Evolutionary conservation across 1,140 invertebrate genomes (phyloP).

Genomic region (Drosophila mojavensis): DNA sequence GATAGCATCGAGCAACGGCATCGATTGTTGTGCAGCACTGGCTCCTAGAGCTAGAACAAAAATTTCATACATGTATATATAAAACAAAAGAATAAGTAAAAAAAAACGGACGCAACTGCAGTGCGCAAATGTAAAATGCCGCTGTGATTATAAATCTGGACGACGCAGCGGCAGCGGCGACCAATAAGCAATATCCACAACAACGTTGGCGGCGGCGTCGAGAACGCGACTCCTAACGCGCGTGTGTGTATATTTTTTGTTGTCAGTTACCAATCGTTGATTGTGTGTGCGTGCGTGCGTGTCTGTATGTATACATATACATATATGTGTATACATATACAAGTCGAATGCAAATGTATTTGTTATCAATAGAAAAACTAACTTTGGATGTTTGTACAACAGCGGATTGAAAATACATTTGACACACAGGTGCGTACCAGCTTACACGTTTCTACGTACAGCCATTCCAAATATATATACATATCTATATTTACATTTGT

Average conservation of each 20-base stretch:
- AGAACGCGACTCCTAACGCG: slow-evolving; percentile 55
- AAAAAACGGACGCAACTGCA: slow-evolving; percentile 36
- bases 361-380: slow-evolving; percentile 45
- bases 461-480: neutral
- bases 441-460: slow-evolving; percentile 5
- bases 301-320: neutral
- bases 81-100: slow-evolving; percentile 34
- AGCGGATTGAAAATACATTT: slow-evolving; percentile 70
- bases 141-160: slow-evolving; percentile 70
- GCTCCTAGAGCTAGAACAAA: slow-evolving; percentile 35
- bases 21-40: slow-evolving; percentile 33
- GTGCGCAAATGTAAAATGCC: slow-evolving; percentile 77
- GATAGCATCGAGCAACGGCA: slow-evolving; percentile 18
- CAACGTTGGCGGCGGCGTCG: slow-evolving; percentile 54
- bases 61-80: slow-evolving; percentile 19
- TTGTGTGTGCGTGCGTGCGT: neutral
- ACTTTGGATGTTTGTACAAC: slow-evolving; percentile 27
- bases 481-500: slow-evolving; percentile 19
- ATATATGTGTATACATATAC: slow-evolving; percentile 4
- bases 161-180: slow-evolving; percentile 67
- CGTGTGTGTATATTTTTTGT: slow-evolving; percentile 55
- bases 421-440: slow-evolving; percentile 92
- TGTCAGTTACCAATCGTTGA: slow-evolving; percentile 33
- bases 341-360: slow-evolving; percentile 29
- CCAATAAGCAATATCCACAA: slow-evolving; percentile 48